Evolutionary conservation across 30 jellyfish, hydroid and myxozoan genomes (phyloP).

Genomic region (Cassiopea xamachana): DNA sequence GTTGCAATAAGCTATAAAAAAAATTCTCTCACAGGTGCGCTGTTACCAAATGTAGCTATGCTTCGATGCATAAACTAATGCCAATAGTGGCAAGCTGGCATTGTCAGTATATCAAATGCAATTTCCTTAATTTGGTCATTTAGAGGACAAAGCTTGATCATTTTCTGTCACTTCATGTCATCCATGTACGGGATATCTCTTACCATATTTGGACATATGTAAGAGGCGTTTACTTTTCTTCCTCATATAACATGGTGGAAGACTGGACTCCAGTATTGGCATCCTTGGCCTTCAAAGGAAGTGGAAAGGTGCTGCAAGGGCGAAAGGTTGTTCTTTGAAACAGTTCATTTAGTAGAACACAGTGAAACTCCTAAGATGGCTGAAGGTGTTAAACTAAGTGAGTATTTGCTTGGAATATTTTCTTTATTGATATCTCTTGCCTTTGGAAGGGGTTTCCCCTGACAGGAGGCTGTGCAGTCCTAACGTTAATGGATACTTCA

Average conservation of each 20-base stretch:
- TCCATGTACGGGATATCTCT: background rate
- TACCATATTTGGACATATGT: background rate
- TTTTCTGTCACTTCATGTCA: background rate
- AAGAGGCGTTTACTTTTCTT: conserved; percentile 21
- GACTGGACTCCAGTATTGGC: conserved; percentile 10
- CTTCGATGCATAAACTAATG: too few species aligned
- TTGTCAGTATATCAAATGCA: too few species aligned
- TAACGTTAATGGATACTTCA: too few species aligned
- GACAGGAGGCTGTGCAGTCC: background rate
- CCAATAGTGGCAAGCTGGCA: too few species aligned
- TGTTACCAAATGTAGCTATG: too few species aligned
- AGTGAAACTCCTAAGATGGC: background rate
- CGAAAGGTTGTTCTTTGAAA: background rate
- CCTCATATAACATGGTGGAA: conserved; percentile 2
- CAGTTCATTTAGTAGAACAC: background rate
- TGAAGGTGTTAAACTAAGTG: conserved; percentile 17
- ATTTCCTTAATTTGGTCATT: too few species aligned
- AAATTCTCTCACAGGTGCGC: too few species aligned
- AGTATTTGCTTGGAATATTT: background rate
- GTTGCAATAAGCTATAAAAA: too few species aligned
- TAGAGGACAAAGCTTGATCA: too few species aligned
- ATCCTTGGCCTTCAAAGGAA: conserved; percentile 5
- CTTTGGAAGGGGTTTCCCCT: conserved; percentile 1
- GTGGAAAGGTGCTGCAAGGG: background rate
- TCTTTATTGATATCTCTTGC: background rate